Evolutionary conservation across 2,113 vertebrate species (phyloP).

Genomic region (Zosterops hypoxanthus): DNA sequence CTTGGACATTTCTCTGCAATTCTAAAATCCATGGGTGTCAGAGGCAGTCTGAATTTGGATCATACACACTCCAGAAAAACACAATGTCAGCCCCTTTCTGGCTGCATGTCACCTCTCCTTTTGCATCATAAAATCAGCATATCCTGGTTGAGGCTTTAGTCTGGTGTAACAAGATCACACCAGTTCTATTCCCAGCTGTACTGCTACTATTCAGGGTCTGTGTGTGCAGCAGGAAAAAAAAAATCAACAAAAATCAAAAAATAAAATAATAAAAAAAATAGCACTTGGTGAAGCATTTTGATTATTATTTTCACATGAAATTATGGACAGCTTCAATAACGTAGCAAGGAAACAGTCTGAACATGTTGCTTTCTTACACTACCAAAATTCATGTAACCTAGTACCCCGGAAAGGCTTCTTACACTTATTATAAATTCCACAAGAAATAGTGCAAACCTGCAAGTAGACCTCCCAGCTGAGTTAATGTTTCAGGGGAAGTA

Average conservation of each 20-base stretch:
- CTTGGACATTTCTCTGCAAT: not conserved
- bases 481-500: not conserved
- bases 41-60: not conserved
- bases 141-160: not conserved
- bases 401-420: not conserved
- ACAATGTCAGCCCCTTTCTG: not conserved
- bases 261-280: not conserved
- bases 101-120: not conserved
- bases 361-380: not conserved
- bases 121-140: not conserved
- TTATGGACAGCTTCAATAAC: not conserved
- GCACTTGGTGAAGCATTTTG: not conserved
- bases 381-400: not conserved
- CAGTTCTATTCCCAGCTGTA: not conserved
- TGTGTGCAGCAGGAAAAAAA: not conserved
- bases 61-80: not conserved
- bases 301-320: not conserved
- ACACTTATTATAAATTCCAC: not conserved
- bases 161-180: not conserved
- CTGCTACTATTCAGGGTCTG: not conserved
- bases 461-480: not conserved
- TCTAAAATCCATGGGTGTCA: not conserved
- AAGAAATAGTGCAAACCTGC: not conserved
- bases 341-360: not conserved
- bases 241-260: not conserved